Evolutionary conservation across 2,797 vertebrate genomes (phyloP).

Genomic region (Rhynchonycteris naso): DNA sequence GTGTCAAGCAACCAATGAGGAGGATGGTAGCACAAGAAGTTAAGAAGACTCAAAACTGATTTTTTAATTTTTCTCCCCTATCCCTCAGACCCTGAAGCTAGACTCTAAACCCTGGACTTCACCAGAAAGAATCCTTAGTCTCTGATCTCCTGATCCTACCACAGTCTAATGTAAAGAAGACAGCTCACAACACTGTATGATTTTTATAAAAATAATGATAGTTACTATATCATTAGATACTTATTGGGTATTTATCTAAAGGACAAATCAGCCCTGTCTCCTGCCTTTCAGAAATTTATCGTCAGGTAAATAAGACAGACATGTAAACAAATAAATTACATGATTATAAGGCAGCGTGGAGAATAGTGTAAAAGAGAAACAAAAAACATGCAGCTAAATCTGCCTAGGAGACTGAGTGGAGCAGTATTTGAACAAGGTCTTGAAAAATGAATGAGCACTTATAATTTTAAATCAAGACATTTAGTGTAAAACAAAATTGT

Average conservation of each 20-base stretch:
- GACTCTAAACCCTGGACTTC: background rate
- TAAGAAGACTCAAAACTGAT: background rate
- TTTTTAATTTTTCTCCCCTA: background rate
- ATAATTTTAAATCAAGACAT: slow-evolving; percentile 62
- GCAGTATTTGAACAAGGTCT: slow-evolving; percentile 41
- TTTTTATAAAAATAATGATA: slow-evolving; percentile 51
- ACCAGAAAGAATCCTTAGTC: background rate
- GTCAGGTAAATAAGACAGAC: background rate
- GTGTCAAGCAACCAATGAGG: background rate
- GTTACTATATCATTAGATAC: slow-evolving; percentile 21
- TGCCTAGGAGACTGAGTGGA: background rate
- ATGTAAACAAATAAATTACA: slow-evolving; percentile 9
- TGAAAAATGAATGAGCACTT: slow-evolving; percentile 55
- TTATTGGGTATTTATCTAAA: background rate
- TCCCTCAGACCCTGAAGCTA: background rate
- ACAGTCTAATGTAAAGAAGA: background rate
- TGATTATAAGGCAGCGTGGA: background rate
- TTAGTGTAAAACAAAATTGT: slow-evolving; percentile 54
- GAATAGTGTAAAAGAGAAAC: background rate
- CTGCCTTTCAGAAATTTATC: slow-evolving; percentile 37
- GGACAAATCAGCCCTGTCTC: background rate
- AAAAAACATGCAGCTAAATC: background rate
- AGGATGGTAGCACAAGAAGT: background rate
- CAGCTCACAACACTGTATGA: background rate
- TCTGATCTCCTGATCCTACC: background rate